These are phyloP conservation scores for Macquaria australasica DNA, from an alignment of 2,113 vertebrate species.

Conservation along the genomic window DNA sequence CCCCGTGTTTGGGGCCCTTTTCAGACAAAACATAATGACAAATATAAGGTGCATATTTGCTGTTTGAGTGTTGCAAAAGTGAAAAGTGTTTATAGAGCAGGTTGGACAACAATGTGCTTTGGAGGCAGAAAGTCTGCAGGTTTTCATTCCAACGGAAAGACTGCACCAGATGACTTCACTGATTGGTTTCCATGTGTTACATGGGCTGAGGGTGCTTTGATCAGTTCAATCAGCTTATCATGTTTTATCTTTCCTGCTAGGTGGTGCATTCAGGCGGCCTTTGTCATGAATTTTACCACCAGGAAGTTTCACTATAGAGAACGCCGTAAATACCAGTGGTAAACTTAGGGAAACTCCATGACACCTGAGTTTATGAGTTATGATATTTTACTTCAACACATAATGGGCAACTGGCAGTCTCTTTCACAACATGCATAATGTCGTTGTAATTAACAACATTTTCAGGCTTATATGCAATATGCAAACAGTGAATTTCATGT, in stretches of 20 bases:
- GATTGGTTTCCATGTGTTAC: slow-evolving; percentile 8
- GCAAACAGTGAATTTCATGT: not conserved
- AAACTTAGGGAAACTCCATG: not conserved
- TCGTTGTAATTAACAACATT: not conserved
- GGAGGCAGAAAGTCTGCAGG: slow-evolving; percentile 14
- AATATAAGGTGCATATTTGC: not conserved
- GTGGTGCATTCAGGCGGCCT: not conserved
- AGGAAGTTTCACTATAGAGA: slow-evolving; percentile 9
- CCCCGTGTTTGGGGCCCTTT: not conserved
- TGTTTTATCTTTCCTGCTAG: slow-evolving; percentile 9
- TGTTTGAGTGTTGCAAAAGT: not conserved
- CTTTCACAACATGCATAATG: not conserved
- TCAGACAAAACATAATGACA: too few species aligned
- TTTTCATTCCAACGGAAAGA: slow-evolving; percentile 15
- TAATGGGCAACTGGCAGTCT: not conserved
- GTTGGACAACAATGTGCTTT: slow-evolving; percentile 28
- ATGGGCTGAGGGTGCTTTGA: slow-evolving; percentile 12
- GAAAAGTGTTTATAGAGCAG: slow-evolving; percentile 6
- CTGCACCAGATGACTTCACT: slow-evolving; percentile 27
- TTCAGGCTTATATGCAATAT: not conserved
- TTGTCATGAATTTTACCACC: slow-evolving; percentile 8
- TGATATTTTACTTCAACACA: not conserved
- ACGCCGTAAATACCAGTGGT: not conserved
- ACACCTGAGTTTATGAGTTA: not conserved
- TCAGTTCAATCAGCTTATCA: slow-evolving; percentile 28